phyloP scores from a whole-genome alignment of 2,888 invertebrate species.

The Yponomeuta sedellus region DNA sequence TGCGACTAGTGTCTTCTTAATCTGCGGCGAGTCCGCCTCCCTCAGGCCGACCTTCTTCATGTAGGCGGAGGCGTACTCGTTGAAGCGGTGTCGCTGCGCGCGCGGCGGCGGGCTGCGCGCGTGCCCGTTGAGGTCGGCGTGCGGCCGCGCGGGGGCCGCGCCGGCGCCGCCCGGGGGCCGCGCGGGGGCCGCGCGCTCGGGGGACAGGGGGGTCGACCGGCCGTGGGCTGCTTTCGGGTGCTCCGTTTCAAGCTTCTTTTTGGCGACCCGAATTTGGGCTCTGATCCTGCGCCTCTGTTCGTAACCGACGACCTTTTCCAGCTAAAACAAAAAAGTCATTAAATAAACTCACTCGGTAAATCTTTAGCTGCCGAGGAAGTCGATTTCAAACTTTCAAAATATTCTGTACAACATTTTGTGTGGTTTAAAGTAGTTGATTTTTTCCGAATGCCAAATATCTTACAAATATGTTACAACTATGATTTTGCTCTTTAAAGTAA shows the following conservation, averaged over 20 bases:
- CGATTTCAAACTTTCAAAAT: too few relatives aligned
- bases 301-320: constrained; percentile 85
- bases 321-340: constrained; percentile 59
- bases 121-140: constrained; percentile 48
- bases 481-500: too few relatives aligned
- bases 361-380: too few relatives aligned
- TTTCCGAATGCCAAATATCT: too few relatives aligned
- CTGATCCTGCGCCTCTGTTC: constrained; percentile 86
- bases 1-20: neutral
- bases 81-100: constrained; percentile 60
- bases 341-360: constrained; percentile 27
- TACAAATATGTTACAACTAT: too few relatives aligned
- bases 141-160: neutral
- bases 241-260: constrained; percentile 73
- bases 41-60: constrained; percentile 67
- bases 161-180: too few relatives aligned
- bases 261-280: constrained; percentile 84
- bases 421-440: too few relatives aligned
- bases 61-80: constrained; percentile 67
- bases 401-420: too few relatives aligned
- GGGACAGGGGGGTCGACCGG: constrained; percentile 24
- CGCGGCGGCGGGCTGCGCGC: constrained; percentile 25
- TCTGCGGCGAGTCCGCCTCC: constrained; percentile 29
- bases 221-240: constrained; percentile 27
- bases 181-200: too few relatives aligned